Evolutionary conservation across 1,140 invertebrate genomes (phyloP), one percentile per base, ranked within the genome.

Genomic region (Caenorhabditis latens): DNA sequence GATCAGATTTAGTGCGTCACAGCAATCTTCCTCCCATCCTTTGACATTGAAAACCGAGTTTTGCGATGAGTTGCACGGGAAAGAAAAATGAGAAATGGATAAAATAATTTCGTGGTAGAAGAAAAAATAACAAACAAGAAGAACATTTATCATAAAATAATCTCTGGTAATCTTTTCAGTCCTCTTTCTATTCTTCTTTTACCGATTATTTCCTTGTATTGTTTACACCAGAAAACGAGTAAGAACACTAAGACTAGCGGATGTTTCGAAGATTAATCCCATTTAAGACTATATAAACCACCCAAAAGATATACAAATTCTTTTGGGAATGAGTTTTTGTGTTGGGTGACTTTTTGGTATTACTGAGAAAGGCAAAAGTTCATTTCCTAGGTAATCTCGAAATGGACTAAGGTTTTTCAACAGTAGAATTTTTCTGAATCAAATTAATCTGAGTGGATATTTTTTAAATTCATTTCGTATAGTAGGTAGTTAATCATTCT

Each of bases 1-100:
- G 71, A 79, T 79, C 71, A 79, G 71, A 79, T 79, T 79, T 79
- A 21, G 19, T 24, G 46, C 71, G 71, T 79, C 46, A 79, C 71
- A 13, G 50, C 43, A 79, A 53, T 79, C 71, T 50, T 50, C 21
- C 11, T 50, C 46, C 46, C 46, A 79, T 79, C 71, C 71, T 79
- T 79, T 79, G 71, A 79, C 46, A 79, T 50, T 79, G 71, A 50
- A 79, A 79, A 79, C n/a, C 21, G 42, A 46, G 67, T 4, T 24
- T 21, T 19, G 61, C 43, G 65, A 71, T 5, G 19, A 71, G 24
- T 71, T 43, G 40, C 9, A 32, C 32, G 42, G 2, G 32, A 63
- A 84, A 46, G 46, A 21, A 65, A 61, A 84, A 46, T 7, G 21
- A 21, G 42, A 48, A 67, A 43, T 32, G 11, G 40, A 46, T 40